Percentiles rank a stretch among this genome's conserved stretches.
These are phyloP conservation scores for Crotalus tigris DNA, from an alignment of 2,113 vertebrate genomes.

Conservation along the genomic window DNA sequence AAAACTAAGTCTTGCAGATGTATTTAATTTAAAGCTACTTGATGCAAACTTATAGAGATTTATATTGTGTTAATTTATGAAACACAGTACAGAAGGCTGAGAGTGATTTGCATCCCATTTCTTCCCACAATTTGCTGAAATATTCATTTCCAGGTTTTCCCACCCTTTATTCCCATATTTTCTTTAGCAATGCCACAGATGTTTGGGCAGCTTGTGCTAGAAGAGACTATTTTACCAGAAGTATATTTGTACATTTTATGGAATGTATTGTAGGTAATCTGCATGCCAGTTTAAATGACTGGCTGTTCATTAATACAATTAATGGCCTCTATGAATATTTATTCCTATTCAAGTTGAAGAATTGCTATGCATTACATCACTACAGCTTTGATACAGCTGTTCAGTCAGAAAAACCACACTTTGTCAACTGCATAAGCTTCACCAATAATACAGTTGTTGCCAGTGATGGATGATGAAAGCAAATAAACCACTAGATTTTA, in stretches of 20 bases:
- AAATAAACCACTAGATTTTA: slow-evolving; percentile 33
- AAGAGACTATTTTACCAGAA: slow-evolving; percentile 51
- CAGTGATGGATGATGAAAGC: slow-evolving; percentile 49
- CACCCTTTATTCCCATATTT: slow-evolving; percentile 55
- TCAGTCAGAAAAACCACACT: neutral
- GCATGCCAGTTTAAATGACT: slow-evolving; percentile 34
- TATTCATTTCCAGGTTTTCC: slow-evolving; percentile 71
- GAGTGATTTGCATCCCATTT: slow-evolving; percentile 71
- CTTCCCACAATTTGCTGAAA: slow-evolving; percentile 78
- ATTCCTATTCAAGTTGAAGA: slow-evolving; percentile 35
- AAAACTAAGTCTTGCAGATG: slow-evolving; percentile 75
- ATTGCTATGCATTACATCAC: neutral
- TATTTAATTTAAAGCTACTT: slow-evolving; percentile 77
- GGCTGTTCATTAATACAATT: slow-evolving; percentile 41
- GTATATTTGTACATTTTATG: slow-evolving; percentile 40
- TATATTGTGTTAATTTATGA: slow-evolving; percentile 83
- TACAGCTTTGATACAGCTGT: slow-evolving; percentile 31
- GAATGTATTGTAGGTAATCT: slow-evolving; percentile 55
- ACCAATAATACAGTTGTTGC: slow-evolving; percentile 46
- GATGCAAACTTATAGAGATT: slow-evolving; percentile 81
- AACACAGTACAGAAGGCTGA: slow-evolving; percentile 77
- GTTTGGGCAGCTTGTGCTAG: slow-evolving; percentile 70
- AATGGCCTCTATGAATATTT: slow-evolving; percentile 35
- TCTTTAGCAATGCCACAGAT: slow-evolving; percentile 72
- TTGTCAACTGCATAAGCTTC: slow-evolving; percentile 44